Evolutionary conservation across 1,140 invertebrate genomes (phyloP).

Genomic region (Drosophila leontia): DNA sequence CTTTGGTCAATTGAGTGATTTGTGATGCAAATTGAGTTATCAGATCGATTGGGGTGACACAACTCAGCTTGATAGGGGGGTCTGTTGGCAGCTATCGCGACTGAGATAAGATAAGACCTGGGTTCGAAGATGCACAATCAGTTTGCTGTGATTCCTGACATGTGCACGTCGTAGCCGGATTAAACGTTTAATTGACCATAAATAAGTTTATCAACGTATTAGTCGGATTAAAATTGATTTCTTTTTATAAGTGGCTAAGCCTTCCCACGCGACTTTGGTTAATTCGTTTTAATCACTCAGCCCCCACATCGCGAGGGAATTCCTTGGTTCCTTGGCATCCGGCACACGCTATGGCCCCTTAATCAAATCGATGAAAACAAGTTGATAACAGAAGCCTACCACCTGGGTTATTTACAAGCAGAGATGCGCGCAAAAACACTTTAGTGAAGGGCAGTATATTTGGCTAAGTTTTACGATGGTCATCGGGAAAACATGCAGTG

Average conservation of each 20-base stretch:
- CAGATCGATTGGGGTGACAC: neutral
- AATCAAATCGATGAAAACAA: conserved; percentile 8
- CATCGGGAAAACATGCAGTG: neutral
- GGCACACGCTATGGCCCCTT: too few relatives aligned
- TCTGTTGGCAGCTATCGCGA: conserved; percentile 2
- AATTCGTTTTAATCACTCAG: neutral
- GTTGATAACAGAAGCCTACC: conserved; percentile 7
- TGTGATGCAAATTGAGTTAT: conserved; percentile 57
- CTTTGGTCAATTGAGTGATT: conserved; percentile 48
- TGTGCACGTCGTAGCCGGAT: conserved; percentile 5
- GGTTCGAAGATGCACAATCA: neutral
- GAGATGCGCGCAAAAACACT: conserved; percentile 8
- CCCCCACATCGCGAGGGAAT: neutral
- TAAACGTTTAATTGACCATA: neutral
- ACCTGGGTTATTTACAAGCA: conserved; percentile 7
- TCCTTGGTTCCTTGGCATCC: neutral
- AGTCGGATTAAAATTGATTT: neutral
- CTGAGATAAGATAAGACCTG: conserved; percentile 20
- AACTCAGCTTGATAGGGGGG: neutral
- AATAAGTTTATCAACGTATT: neutral
- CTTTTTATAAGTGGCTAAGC: neutral
- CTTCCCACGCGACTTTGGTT: neutral
- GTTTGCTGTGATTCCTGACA: conserved; percentile 14
- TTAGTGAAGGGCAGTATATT: conserved; percentile 15
- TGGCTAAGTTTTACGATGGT: conserved; percentile 14